Base-by-base conservation (phyloP, 2,888 invertebrate species). In the Parapristionchus giblindavisi region DNA sequence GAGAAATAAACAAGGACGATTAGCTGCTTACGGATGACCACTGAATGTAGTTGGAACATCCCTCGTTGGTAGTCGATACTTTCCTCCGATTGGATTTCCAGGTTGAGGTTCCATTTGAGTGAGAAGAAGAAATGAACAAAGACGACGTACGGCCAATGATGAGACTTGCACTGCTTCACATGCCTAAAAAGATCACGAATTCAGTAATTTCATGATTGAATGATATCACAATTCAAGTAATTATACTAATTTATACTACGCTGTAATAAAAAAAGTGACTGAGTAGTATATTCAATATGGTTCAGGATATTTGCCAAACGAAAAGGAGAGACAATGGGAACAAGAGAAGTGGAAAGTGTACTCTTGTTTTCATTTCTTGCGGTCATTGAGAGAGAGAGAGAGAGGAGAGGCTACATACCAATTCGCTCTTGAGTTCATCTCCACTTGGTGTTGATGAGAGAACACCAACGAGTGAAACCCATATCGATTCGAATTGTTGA, bases 381-480 rank as follows among this genome's bases (percentile, higher is more conserved):
- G 11, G 27, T 17, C 8, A 56, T n/a, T 56, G 56, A 56, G 56
- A 24, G 56, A 27, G 17, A 68, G n/a, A 27, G n/a, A 34, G 14
- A 11, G 21, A 38, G 21, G 21, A 5, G 51, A 38, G 40, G 38
- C 21, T 17, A 8, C 70, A 56, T 14, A 74, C 76, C 43, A 75
- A 72, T 21, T 76, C 77, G 8, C 68, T 63, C 21, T 77, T 70
- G 43, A 83, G 61, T 63, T 83, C 83, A n/a, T 83, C 76, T 34
- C 83, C 83, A 11, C 79, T 80, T 3, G 85, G 85, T 21, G 85
- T 85, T 6, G 83, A 85, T 8, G 83, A 86, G 8, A 85, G 77
- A 17, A 85, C 85, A 1, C 85, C 85, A 27, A 85, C 83, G 11
- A 85, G 72, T 4, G 85, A 85, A 77, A 85, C 85, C 81, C 84